Percentiles rank a stretch among this genome's conserved stretches.
phyloP scores from a whole-genome alignment of 92 coral and sea anemone species.

The Siderastrea radians region DNA sequence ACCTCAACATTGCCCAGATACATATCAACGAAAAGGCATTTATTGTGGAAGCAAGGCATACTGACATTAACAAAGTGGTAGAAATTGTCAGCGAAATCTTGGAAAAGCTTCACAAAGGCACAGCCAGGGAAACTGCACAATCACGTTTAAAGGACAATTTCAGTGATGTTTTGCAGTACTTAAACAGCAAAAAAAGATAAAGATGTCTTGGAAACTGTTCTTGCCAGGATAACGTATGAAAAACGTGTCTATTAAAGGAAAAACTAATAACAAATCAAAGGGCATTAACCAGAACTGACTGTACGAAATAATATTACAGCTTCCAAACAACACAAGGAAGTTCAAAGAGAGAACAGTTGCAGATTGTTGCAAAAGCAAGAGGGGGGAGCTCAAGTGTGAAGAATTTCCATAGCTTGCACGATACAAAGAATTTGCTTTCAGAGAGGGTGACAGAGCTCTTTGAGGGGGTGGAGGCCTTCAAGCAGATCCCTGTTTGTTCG shows the following conservation, averaged over 20 bases:
- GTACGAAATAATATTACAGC: too few relatives aligned
- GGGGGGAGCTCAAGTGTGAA: constrained; percentile 58
- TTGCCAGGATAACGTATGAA: background rate
- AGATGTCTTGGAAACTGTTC: constrained; percentile 60
- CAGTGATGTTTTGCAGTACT: constrained; percentile 12
- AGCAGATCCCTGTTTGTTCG: constrained; percentile 60
- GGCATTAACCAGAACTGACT: background rate
- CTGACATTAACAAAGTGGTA: constrained; percentile 18
- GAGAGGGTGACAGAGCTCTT: constrained; percentile 64
- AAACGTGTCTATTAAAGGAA: constrained; percentile 31
- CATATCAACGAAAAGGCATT: constrained; percentile 48
- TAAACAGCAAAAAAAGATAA: constrained; percentile 59
- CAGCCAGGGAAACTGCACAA: background rate
- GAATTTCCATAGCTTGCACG: constrained; percentile 70
- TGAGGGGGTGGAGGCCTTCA: constrained; percentile 74
- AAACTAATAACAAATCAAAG: background rate
- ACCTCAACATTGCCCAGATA: constrained; percentile 37
- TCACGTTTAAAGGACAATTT: constrained; percentile 10
- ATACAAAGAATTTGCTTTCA: constrained; percentile 65
- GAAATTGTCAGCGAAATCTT: background rate
- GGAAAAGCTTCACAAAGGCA: background rate
- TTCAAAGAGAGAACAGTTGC: background rate
- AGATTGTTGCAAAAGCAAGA: background rate
- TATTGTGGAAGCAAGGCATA: constrained; percentile 31
- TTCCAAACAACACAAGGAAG: too few relatives aligned